These are phyloP conservation scores for Euwallacea fornicatus DNA, from an alignment of 1,140 invertebrate species.

Conservation along the genomic window DNA sequence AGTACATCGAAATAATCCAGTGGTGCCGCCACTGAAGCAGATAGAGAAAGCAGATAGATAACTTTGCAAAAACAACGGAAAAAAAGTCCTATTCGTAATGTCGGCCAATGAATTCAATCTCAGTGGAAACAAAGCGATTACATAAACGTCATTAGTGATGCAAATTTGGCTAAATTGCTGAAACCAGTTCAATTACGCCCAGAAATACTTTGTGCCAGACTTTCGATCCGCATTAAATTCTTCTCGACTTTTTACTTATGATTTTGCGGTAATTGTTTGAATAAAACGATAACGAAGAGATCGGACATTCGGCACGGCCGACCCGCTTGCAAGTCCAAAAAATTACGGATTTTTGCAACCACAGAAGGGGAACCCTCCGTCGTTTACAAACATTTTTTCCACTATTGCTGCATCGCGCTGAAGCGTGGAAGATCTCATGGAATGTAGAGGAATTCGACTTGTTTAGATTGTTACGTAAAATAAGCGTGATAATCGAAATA, in stretches of 20 bases:
- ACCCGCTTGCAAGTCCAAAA: neutral
- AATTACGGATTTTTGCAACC: no score
- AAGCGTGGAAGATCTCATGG: no score
- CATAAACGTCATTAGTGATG: neutral
- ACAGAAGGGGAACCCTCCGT: no score
- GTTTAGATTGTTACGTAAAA: no score
- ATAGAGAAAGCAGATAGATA: neutral
- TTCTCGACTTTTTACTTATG: neutral
- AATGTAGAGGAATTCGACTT: no score
- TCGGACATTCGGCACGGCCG: neutral
- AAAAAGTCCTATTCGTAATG: neutral
- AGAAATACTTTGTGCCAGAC: no score
- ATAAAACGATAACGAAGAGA: neutral
- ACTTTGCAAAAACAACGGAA: neutral
- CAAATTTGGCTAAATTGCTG: neutral
- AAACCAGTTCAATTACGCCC: no score
- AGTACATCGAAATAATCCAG: neutral
- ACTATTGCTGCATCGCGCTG: no score
- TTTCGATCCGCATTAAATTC: neutral
- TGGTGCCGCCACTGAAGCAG: neutral
- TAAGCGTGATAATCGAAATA: no score
- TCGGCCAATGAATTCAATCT: neutral
- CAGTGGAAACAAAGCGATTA: neutral
- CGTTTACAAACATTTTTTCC: no score
- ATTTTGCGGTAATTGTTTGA: neutral